These are phyloP conservation scores for Pampus argenteus DNA, from an alignment of 2,797 vertebrate genomes.

Conservation along the genomic window DNA sequence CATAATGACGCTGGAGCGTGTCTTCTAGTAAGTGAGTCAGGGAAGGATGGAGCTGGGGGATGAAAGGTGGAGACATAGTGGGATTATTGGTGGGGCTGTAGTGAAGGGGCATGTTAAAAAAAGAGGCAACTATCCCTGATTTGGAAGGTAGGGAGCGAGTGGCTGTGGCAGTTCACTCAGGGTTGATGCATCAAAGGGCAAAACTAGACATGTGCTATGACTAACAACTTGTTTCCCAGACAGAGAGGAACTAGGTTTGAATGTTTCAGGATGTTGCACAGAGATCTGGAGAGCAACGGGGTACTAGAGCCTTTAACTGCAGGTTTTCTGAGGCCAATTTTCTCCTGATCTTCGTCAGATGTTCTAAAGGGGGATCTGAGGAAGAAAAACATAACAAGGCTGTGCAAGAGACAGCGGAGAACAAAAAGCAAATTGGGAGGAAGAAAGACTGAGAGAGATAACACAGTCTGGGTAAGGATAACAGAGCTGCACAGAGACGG, in stretches of 20 bases:
- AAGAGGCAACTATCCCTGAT: conserved; percentile 54
- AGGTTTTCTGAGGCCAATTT: conserved; percentile 81
- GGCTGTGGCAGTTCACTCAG: conserved; percentile 51
- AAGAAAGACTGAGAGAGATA: conserved; percentile 76
- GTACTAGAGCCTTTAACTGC: conserved; percentile 76
- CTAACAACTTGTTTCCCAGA: conserved; percentile 78
- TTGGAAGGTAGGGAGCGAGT: conserved; percentile 45
- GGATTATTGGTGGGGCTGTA: conserved; percentile 40
- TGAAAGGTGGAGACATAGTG: conserved; percentile 39
- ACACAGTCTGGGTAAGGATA: conserved; percentile 79
- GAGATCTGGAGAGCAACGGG: conserved; percentile 73
- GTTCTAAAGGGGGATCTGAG: conserved; percentile 81
- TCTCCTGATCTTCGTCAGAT: conserved; percentile 81
- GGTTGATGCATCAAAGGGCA: conserved; percentile 64
- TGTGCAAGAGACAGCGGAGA: conserved; percentile 70
- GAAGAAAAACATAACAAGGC: conserved; percentile 80
- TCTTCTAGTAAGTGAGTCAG: conserved; percentile 35
- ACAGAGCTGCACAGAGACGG: conserved; percentile 69
- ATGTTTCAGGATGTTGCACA: conserved; percentile 72
- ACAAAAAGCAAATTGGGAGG: conserved; percentile 79
- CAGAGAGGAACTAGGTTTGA: conserved; percentile 66
- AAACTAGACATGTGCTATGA: conserved; percentile 57
- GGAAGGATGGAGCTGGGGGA: conserved; percentile 31
- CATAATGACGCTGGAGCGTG: conserved; percentile 64
- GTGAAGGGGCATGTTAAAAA: conserved; percentile 12